phyloP scores from a whole-genome alignment of 2,797 vertebrate species.

The Aratinga solstitialis region DNA sequence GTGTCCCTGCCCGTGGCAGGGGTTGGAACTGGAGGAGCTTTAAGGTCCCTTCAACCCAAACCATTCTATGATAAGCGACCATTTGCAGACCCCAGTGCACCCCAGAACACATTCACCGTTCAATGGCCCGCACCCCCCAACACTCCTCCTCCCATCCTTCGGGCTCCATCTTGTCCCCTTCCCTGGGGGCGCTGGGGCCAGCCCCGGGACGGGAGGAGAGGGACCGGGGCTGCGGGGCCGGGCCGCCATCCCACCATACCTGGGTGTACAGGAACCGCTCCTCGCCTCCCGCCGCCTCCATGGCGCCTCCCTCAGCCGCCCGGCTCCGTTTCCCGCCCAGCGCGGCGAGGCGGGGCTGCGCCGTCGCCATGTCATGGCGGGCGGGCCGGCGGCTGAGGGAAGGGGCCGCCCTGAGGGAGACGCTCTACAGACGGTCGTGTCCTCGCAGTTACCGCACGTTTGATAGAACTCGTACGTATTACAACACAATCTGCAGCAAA shows the following conservation, averaged over 20 bases:
- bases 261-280: neutral
- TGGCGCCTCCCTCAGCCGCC: neutral
- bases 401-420: neutral
- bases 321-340: neutral
- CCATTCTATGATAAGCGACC: neutral
- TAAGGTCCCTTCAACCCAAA: neutral
- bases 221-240: too few species aligned
- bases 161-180: neutral
- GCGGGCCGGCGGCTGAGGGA: neutral
- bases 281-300: neutral
- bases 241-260: neutral
- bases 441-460: accelerated
- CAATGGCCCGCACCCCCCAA: accelerated
- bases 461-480: accelerated
- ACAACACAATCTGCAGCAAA: accelerated
- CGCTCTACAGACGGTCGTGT: accelerated
- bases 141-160: neutral
- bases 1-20: neutral
- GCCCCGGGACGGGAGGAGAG: neutral
- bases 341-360: neutral
- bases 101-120: accelerated
- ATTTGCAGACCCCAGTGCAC: neutral
- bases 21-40: too few species aligned
- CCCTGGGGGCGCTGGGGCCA: too few species aligned
- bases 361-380: neutral